Conservation (phyloP, 2,888 invertebrate genomes). For the Tetheella fluctuosa region DNA sequence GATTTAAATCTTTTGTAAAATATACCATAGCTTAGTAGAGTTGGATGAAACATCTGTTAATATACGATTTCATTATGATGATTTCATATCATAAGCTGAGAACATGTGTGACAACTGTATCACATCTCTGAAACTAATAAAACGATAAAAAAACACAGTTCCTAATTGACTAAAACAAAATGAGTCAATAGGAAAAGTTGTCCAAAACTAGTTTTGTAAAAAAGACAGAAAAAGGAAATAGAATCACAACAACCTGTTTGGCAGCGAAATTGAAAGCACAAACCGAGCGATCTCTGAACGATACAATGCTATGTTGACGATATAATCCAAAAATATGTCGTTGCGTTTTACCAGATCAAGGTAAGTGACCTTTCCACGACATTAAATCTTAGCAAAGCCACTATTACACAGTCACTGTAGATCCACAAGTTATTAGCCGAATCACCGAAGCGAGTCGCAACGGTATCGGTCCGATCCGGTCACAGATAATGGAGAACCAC, state of each 20-base stretch:
- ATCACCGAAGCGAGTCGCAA: slow-evolving; percentile 76
- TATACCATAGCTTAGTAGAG: not conserved
- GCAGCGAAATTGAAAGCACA: slow-evolving; percentile 43
- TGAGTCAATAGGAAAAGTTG: slow-evolving; percentile 38
- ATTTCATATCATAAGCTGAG: not conserved
- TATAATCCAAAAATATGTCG: slow-evolving; percentile 24
- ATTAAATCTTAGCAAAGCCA: slow-evolving; percentile 76
- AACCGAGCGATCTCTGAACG: slow-evolving; percentile 31
- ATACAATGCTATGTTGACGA: slow-evolving; percentile 20
- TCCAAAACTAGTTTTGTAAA: slow-evolving; percentile 43
- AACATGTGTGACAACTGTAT: slow-evolving; percentile 5
- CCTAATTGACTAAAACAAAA: slow-evolving; percentile 30
- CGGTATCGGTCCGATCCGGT: slow-evolving; percentile 66
- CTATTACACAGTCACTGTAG: slow-evolving; percentile 72
- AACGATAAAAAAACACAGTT: slow-evolving; percentile 10
- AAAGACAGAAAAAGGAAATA: slow-evolving; percentile 35
- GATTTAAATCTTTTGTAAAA: not conserved
- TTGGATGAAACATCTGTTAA: slow-evolving; percentile 5
- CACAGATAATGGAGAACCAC: slow-evolving; percentile 41
- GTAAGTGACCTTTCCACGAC: slow-evolving; percentile 79
- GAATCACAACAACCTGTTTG: slow-evolving; percentile 41
- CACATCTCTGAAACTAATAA: slow-evolving; percentile 7
- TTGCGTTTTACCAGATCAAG: slow-evolving; percentile 64
- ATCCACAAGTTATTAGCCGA: slow-evolving; percentile 78
- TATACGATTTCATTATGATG: not conserved